Evolutionary conservation across 2,797 vertebrate genomes (phyloP).

Genomic region (Phaenicophaeus curvirostris): DNA sequence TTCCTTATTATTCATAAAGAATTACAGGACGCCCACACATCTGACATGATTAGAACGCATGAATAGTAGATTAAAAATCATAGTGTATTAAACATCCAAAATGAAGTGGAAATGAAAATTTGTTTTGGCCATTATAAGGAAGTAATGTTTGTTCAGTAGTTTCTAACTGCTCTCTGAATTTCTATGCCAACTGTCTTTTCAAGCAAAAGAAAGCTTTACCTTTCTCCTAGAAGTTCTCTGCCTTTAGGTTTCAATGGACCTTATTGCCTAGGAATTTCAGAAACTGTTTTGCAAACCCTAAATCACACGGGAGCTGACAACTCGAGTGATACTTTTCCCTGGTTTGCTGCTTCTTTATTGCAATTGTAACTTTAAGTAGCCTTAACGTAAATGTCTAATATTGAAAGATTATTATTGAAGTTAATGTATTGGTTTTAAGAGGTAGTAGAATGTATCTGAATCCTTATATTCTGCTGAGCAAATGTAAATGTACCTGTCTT

Average conservation of each 20-base stretch:
- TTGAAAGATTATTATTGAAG: not conserved
- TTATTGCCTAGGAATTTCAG: not conserved
- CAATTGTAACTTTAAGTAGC: not conserved
- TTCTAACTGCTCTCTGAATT: not conserved
- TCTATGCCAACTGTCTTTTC: not conserved
- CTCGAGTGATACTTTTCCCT: not conserved
- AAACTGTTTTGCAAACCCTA: not conserved
- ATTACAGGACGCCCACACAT: slow-evolving; percentile 55
- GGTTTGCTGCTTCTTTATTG: not conserved
- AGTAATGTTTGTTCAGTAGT: slow-evolving; percentile 43
- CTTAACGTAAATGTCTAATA: not conserved
- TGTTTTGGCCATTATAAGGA: slow-evolving; percentile 50
- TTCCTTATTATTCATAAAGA: slow-evolving; percentile 72
- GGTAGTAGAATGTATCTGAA: not conserved
- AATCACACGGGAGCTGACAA: not conserved
- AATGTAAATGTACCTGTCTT: not conserved
- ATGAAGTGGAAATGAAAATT: slow-evolving; percentile 54
- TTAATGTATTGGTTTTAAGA: not conserved
- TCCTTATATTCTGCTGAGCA: not conserved
- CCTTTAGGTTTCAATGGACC: not conserved
- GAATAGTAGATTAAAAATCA: slow-evolving; percentile 67
- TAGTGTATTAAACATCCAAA: slow-evolving; percentile 50
- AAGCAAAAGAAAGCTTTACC: not conserved
- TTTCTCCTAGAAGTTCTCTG: slow-evolving; percentile 5
- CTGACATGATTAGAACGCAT: slow-evolving; percentile 67